phyloP scores from a whole-genome alignment of 92 coral and sea anemone genomes.

The Epizoanthus illoricatus region DNA sequence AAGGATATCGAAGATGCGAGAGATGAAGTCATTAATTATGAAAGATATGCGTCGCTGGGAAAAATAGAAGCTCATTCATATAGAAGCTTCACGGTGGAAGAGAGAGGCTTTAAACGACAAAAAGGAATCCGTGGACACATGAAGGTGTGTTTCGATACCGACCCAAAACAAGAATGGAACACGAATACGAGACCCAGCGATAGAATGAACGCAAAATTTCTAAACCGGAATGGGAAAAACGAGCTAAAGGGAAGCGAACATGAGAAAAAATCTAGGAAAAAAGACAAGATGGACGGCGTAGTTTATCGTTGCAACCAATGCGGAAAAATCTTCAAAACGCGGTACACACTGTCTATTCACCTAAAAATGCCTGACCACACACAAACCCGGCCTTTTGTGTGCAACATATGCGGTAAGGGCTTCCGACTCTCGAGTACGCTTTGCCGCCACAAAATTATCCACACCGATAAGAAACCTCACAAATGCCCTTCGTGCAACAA shows the following conservation, averaged over 20 bases:
- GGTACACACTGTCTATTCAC: conserved; percentile 92
- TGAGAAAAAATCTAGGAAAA: conserved; percentile 45
- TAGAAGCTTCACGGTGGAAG: conserved; percentile 31
- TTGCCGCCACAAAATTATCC: conserved; percentile 96
- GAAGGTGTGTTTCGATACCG: background rate
- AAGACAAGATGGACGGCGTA: conserved; percentile 62
- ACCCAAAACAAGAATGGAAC: conserved; percentile 8
- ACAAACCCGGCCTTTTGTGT: conserved; percentile 90
- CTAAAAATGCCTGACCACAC: conserved; percentile 98
- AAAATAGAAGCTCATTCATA: conserved; percentile 26
- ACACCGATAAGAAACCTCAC: conserved; percentile 97
- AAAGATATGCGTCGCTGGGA: conserved; percentile 75
- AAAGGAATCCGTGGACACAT: conserved; percentile 1
- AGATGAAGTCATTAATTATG: conserved; percentile 95
- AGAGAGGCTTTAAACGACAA: background rate
- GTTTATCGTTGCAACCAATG: conserved; percentile 91
- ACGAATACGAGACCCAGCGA: background rate
- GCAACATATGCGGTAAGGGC: conserved; percentile 97
- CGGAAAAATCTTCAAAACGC: conserved; percentile 93
- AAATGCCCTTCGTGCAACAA: conserved; percentile 85
- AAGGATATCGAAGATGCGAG: conserved; percentile 63
- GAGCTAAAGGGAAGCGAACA: conserved; percentile 49
- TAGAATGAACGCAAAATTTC: conserved; percentile 21
- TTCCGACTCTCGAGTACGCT: conserved; percentile 97
- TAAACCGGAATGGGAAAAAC: conserved; percentile 5